Conservation (phyloP, 2,797 vertebrate species). For the Cuniculus paca region DNA sequence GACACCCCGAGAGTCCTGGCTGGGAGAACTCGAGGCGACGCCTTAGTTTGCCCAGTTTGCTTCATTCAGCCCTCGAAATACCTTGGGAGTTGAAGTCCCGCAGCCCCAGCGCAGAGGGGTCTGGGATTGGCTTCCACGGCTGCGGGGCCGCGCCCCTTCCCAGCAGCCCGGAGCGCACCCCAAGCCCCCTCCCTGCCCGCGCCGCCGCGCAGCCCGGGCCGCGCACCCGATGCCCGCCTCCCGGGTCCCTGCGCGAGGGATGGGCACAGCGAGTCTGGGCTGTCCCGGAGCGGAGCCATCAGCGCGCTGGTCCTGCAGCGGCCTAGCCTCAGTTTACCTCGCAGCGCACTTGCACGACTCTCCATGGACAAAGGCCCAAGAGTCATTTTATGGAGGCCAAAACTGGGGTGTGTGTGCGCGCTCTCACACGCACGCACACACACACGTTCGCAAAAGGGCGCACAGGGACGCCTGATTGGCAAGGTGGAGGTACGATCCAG, state of each 20-base stretch:
- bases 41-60: background rate
- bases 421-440: too few species aligned
- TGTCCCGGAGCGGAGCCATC: background rate
- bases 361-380: background rate
- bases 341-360: background rate
- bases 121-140: background rate
- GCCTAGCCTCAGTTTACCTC: background rate
- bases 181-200: background rate
- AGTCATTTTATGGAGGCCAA: background rate
- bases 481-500: background rate
- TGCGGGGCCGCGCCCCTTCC: fast-evolving
- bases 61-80: background rate
- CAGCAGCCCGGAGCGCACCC: fast-evolving
- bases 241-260: background rate
- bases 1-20: background rate
- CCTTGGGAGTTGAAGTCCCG: background rate
- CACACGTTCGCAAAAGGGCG: background rate
- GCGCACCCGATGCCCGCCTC: fast-evolving
- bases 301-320: background rate
- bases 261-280: background rate
- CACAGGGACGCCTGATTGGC: too few species aligned
- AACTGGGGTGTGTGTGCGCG: background rate
- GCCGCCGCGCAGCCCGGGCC: fast-evolving
- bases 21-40: background rate
- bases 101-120: background rate